A percentile compares a stretch with the other conserved stretches of the same genome.
Evolutionary conservation across 2,888 invertebrate genomes (phyloP).

Genomic region (Dryomyza anilis): DNA sequence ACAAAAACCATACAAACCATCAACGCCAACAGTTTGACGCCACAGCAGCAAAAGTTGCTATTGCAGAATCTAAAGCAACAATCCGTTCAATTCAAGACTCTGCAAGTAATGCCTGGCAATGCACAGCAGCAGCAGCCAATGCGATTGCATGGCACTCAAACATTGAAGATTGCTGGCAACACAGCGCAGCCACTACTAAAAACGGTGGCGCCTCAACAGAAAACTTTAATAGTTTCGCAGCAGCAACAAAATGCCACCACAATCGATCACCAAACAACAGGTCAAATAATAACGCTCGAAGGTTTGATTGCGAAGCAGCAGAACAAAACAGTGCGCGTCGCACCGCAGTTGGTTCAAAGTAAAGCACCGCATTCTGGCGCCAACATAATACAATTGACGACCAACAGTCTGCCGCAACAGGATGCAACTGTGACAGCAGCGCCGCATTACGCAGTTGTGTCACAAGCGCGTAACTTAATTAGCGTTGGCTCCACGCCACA

Average conservation of each 20-base stretch:
- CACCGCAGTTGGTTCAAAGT: constrained; percentile 30
- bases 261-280: constrained; percentile 66
- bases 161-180: not conserved
- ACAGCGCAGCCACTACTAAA: constrained; percentile 9
- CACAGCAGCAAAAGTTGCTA: constrained; percentile 57
- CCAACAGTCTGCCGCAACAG: constrained; percentile 40
- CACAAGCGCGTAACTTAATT: constrained; percentile 62
- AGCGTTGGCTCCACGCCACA: constrained; percentile 43
- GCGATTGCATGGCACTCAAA: constrained; percentile 16
- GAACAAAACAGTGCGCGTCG: constrained; percentile 30
- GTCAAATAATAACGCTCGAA: constrained; percentile 58
- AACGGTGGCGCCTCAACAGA: constrained; percentile 1
- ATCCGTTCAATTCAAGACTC: constrained; percentile 46
- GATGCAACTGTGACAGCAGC: no score
- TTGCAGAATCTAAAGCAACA: constrained; percentile 58
- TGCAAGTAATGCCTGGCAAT: constrained; percentile 35
- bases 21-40: constrained; percentile 52
- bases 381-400: constrained; percentile 64
- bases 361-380: constrained; percentile 61
- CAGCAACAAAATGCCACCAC: constrained; percentile 32
- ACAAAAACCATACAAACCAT: constrained; percentile 52
- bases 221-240: constrained; percentile 21
- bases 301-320: constrained; percentile 43
- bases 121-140: constrained; percentile 33
- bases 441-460: constrained; percentile 64